These are phyloP conservation scores for Furnarius figulus DNA, from an alignment of 2,113 vertebrate species.

Conservation along the genomic window DNA sequence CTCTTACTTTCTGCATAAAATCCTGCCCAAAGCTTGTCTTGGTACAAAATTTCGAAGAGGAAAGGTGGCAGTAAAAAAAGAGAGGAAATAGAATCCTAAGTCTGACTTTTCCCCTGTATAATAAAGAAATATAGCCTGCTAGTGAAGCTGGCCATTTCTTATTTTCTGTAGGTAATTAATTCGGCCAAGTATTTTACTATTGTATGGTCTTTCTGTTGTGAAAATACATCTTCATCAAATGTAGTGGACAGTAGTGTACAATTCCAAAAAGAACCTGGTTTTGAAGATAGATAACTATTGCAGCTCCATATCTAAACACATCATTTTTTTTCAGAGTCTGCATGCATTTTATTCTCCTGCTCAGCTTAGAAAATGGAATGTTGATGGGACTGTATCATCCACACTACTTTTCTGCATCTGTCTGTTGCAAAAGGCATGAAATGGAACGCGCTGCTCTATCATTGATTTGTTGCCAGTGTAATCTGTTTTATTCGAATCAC, in stretches of 20 bases:
- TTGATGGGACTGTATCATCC: constrained; percentile 52
- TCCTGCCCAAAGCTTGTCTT: not conserved
- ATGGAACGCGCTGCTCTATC: constrained; percentile 34
- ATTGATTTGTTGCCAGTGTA: constrained; percentile 69
- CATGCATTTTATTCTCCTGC: constrained; percentile 8
- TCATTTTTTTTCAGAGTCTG: constrained; percentile 9
- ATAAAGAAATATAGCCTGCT: not conserved
- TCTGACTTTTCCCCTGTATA: not conserved
- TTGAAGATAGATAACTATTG: not conserved
- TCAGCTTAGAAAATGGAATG: constrained; percentile 55
- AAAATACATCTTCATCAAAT: constrained; percentile 35
- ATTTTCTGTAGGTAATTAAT: constrained; percentile 17
- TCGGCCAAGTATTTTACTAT: not conserved
- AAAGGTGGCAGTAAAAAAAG: not conserved
- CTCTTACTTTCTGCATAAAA: not conserved
- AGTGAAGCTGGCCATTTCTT: not conserved
- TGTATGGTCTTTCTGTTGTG: not conserved
- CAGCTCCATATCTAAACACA: constrained; percentile 2
- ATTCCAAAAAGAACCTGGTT: not conserved
- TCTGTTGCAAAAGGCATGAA: constrained; percentile 64
- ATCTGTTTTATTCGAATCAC: constrained; percentile 73
- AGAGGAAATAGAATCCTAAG: not conserved
- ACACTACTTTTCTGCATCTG: constrained; percentile 55
- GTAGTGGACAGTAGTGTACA: not conserved
- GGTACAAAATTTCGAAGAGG: not conserved